These are phyloP conservation scores for Neolamprologus kungweensis DNA, from an alignment of 2,113 vertebrate species.

Conservation along the genomic window DNA sequence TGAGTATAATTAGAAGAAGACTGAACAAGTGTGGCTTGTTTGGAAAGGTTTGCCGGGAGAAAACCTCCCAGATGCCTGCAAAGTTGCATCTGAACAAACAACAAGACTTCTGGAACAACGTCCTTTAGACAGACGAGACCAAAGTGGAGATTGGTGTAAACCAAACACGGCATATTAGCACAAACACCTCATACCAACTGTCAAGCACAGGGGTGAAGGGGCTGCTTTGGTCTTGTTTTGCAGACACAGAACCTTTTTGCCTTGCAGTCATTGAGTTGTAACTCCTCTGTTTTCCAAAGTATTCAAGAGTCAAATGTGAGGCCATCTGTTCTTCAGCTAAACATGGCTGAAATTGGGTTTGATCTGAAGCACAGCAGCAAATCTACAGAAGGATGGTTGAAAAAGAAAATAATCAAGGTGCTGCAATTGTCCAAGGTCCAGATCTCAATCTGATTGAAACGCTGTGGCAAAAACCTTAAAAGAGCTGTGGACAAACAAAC, in stretches of 20 bases:
- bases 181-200: not conserved
- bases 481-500: not conserved
- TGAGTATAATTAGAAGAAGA: not conserved
- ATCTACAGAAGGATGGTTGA: not conserved
- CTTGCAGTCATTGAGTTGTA: not conserved
- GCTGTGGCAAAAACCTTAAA: not conserved
- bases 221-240: not conserved
- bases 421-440: not conserved
- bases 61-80: not conserved
- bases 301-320: not conserved
- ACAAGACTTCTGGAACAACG: not conserved
- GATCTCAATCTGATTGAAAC: not conserved
- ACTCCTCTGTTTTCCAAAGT: not conserved
- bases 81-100: not conserved
- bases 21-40: not conserved
- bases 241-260: not conserved
- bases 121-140: not conserved
- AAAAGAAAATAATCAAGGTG: not conserved
- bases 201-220: not conserved
- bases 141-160: not conserved
- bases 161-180: not conserved
- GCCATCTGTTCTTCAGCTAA: not conserved
- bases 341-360: not conserved
- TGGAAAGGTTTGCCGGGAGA: not conserved
- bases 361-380: not conserved